Percentiles rank a stretch among this genome's conserved stretches.
These are phyloP conservation scores for Proteles cristata DNA, from an alignment of 2,113 vertebrate species.

Conservation along the genomic window DNA sequence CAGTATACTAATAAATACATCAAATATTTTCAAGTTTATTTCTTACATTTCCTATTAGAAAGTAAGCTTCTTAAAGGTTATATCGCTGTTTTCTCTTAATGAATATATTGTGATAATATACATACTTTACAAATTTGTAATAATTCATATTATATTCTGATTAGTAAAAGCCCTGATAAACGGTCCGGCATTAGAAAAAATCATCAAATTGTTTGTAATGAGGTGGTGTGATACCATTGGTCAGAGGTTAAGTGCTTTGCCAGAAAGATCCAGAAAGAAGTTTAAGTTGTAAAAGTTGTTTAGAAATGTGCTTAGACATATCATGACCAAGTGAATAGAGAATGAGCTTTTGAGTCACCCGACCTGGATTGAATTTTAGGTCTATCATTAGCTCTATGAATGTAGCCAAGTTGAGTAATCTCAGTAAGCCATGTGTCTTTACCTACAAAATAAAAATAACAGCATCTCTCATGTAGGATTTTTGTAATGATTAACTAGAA, in stretches of 20 bases:
- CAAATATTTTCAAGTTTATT: constrained; percentile 13
- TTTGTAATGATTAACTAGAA: not conserved
- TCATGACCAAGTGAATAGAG: not conserved
- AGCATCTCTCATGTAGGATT: not conserved
- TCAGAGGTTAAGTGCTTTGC: not conserved
- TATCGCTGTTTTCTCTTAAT: constrained; percentile 41
- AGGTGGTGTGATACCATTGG: not conserved
- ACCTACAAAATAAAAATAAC: not conserved
- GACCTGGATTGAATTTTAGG: not conserved
- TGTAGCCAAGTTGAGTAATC: not conserved
- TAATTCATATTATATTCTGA: not conserved
- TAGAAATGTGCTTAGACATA: not conserved
- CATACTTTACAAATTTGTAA: not conserved
- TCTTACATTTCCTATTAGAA: not conserved
- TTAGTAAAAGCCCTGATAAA: not conserved
- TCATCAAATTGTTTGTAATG: not conserved
- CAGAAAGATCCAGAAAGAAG: not conserved
- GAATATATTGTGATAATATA: not conserved
- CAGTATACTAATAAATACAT: not conserved
- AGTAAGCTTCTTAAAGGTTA: not conserved
- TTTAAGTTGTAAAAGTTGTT: not conserved
- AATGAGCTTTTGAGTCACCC: not conserved
- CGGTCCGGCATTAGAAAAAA: not conserved
- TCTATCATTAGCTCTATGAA: not conserved
- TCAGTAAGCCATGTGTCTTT: not conserved